These are phyloP conservation scores for Ploceus nigricollis DNA, from an alignment of 2,113 vertebrate species.

Conservation along the genomic window DNA sequence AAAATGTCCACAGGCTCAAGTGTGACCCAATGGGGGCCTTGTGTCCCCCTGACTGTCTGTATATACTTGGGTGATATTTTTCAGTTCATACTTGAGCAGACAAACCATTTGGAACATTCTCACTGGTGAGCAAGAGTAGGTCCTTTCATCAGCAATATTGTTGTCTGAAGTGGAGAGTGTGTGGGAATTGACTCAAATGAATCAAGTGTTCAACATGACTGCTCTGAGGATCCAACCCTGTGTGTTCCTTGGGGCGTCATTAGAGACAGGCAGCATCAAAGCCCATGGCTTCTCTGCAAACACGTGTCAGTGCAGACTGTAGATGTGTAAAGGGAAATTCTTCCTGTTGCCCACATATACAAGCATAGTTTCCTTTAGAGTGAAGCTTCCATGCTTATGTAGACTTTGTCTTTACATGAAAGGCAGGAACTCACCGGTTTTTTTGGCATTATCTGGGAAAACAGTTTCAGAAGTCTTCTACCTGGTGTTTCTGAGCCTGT, in stretches of 20 bases:
- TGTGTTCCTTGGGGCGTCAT: background rate
- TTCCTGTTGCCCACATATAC: constrained; percentile 9
- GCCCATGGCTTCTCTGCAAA: background rate
- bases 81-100: background rate
- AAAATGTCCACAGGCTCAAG: background rate
- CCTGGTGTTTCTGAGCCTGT: background rate
- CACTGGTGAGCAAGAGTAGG: background rate
- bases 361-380: background rate
- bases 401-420: background rate
- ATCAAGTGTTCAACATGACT: background rate
- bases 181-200: background rate
- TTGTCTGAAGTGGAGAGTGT: background rate
- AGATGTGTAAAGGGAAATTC: background rate
- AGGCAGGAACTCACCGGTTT: background rate
- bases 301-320: background rate
- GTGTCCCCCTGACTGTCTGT: background rate
- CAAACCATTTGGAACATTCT: background rate
- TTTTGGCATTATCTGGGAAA: background rate
- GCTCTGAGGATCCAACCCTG: background rate
- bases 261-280: background rate
- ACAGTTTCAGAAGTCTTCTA: background rate
- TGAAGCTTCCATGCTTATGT: background rate
- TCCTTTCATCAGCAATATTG: background rate
- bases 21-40: background rate
- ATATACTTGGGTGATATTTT: background rate